Evolutionary conservation across 2,888 invertebrate species (phyloP).

Genomic region (Lysandra coridon): DNA sequence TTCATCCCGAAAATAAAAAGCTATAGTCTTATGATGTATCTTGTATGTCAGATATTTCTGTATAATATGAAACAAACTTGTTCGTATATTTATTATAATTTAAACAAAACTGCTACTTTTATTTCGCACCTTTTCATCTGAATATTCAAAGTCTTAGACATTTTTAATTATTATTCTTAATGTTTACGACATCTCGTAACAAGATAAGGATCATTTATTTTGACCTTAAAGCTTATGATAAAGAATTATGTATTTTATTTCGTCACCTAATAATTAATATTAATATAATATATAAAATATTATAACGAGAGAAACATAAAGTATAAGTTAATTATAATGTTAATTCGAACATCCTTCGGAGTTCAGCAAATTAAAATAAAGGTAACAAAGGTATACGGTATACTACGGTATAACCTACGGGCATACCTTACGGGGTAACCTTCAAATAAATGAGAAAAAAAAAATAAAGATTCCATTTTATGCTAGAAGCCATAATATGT

Average conservation of each 20-base stretch:
- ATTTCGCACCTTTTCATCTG: slow-evolving; percentile 8
- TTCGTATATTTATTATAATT: neutral
- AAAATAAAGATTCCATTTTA: too few species aligned
- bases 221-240: slow-evolving; percentile 22
- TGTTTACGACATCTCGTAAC: slow-evolving; percentile 9
- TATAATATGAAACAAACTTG: neutral
- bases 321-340: slow-evolving; percentile 1
- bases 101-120: slow-evolving; percentile 1
- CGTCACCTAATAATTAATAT: neutral
- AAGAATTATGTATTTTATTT: neutral
- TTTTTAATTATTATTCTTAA: slow-evolving; percentile 3
- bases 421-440: too few species aligned
- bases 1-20: neutral
- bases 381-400: neutral
- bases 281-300: neutral
- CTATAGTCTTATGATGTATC: neutral
- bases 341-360: neutral
- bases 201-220: slow-evolving; percentile 5
- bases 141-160: slow-evolving; percentile 10
- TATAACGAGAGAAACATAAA: neutral
- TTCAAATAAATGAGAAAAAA: neutral
- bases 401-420: neutral
- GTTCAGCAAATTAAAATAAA: neutral
- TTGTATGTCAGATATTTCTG: neutral
- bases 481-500: too few species aligned